These are phyloP conservation scores for Euspilapteryx auroguttella DNA, from an alignment of 2,888 invertebrate species.

Conservation along the genomic window DNA sequence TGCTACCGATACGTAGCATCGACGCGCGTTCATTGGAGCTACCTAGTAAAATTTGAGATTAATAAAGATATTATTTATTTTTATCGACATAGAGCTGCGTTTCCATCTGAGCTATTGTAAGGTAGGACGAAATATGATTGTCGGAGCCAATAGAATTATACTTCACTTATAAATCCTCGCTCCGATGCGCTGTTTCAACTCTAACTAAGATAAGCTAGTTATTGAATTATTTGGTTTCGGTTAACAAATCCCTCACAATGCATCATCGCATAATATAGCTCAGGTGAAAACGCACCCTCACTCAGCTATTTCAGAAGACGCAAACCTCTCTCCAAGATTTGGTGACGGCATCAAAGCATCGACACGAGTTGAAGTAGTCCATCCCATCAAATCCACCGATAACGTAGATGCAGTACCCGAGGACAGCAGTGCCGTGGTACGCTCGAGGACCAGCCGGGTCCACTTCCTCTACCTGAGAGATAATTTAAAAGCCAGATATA, in stretches of 20 bases:
- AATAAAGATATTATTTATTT: not conserved
- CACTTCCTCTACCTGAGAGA: conserved; percentile 67
- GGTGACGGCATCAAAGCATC: conserved; percentile 83
- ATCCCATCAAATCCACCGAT: conserved; percentile 94
- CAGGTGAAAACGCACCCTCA: too few species aligned
- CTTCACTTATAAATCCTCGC: too few species aligned
- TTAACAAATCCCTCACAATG: too few species aligned
- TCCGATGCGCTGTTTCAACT: too few species aligned
- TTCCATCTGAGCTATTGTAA: too few species aligned
- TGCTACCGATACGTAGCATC: conserved; percentile 86
- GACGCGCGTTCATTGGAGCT: conserved; percentile 86
- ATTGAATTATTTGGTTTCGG: too few species aligned
- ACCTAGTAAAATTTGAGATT: conserved; percentile 28
- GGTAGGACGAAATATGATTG: too few species aligned
- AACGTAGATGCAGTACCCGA: conserved; percentile 82
- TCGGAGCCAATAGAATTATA: too few species aligned
- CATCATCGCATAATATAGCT: too few species aligned
- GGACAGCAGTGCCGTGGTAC: conserved; percentile 91
- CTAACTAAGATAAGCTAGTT: too few species aligned
- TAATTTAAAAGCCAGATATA: not conserved
- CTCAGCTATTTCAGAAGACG: too few species aligned
- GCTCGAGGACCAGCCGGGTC: conserved; percentile 85
- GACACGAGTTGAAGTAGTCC: conserved; percentile 84
- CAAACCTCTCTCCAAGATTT: conserved; percentile 80
- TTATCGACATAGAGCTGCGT: not conserved